Evolutionary conservation across 2,888 invertebrate species (phyloP).

Genomic region (Teleogryllus oceanicus): DNA sequence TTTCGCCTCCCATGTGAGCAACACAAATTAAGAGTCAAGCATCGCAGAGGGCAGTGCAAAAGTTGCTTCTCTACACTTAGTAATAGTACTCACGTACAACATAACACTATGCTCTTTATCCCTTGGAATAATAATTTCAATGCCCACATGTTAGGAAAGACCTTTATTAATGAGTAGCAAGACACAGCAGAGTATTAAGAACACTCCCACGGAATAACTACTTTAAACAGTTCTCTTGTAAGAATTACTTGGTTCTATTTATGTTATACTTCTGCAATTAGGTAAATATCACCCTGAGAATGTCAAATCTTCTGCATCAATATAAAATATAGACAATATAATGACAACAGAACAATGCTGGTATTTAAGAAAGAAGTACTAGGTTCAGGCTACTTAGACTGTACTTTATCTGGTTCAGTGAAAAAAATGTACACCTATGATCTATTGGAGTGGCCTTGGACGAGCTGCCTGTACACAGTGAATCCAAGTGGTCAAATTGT

Average conservation of each 20-base stretch:
- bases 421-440: background rate
- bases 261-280: background rate
- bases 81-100: too few relatives aligned
- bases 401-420: background rate
- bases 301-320: constrained; percentile 3
- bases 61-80: too few relatives aligned
- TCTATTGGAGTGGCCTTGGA: background rate
- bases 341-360: constrained; percentile 9
- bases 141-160: too few relatives aligned
- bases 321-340: background rate
- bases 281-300: constrained; percentile 18
- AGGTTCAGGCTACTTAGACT: background rate
- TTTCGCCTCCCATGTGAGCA: too few relatives aligned
- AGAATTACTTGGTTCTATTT: background rate
- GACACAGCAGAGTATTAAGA: background rate
- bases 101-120: too few relatives aligned
- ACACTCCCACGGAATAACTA: background rate
- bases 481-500: background rate
- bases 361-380: background rate
- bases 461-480: constrained; percentile 7
- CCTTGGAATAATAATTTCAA: too few relatives aligned
- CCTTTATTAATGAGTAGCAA: background rate
- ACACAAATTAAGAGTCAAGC: too few relatives aligned
- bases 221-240: background rate
- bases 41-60: too few relatives aligned